Evolutionary conservation across 2,888 invertebrate species (phyloP), one percentile per base, ranked within the genome.

Genomic region (Metellina segmentata): DNA sequence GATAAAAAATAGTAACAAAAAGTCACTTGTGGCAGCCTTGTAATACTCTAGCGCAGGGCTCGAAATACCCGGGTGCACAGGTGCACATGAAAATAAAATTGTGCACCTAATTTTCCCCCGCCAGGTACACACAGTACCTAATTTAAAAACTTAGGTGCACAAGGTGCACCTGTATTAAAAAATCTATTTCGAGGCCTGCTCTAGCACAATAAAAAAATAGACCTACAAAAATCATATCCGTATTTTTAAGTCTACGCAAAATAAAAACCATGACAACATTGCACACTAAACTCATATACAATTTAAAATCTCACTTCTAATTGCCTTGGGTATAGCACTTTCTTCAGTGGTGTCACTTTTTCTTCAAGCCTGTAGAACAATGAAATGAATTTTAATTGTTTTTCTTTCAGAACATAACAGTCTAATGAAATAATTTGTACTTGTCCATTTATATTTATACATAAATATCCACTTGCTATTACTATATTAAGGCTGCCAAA

Each of bases 281-380:
- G 13, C 8, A 61, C 4, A 34, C 34, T 34, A 34, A 34, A 34
- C 34, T 34, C 34, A 34, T 2, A 75, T 49, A 8, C 20, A n/a
- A n/a, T 16, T 13, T 52, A 85, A 85, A 20, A 71, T 34, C 71
- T 87, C 81, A 89, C 89, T 61, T 82, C 82, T 7, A 89, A 72
- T 52, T 89, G 89, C 48, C 51, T 70, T 6, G 70, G 49, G 70
- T 89, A 89, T 1, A 70, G 51, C 7, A 89, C 20, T 48, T 53
- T n/a, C 52, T 83, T 89, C 48, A 89, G 13, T 16, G 89, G 89
- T 20, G 77, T 83, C 2, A 89, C 52, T 83, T 78, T 89, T 52
- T 70, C 82, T 71, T 82, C 89, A 70, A 89, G 75, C 51, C 89
- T 89, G 13, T 11, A 89, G 6, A 51, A 78, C 49, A 48, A 78